These are phyloP conservation scores for Umimayanthus chanpuru DNA, from an alignment of 92 coral and sea anemone genomes.

Conservation along the genomic window DNA sequence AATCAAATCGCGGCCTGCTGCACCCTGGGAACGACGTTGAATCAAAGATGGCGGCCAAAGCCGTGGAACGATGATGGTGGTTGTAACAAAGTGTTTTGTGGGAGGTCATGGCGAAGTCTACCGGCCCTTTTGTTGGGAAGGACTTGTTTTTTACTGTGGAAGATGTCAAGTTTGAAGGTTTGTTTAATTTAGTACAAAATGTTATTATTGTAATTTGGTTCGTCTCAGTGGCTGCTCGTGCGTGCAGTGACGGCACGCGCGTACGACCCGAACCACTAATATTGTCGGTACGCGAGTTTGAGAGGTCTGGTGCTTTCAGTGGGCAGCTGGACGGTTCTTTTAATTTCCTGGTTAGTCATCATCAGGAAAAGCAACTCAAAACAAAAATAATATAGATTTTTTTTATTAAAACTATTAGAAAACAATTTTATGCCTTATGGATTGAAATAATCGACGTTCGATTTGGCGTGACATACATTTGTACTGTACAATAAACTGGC, in stretches of 20 bases:
- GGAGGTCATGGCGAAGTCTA: constrained; percentile 53
- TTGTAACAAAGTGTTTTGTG: constrained; percentile 30
- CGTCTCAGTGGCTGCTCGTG: background rate
- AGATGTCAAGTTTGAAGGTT: constrained; percentile 78
- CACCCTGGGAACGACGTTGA: no score
- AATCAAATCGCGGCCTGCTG: background rate
- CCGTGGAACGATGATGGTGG: constrained; percentile 34
- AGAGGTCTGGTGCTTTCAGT: background rate
- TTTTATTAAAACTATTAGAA: background rate
- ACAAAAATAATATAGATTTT: background rate
- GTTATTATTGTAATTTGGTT: background rate
- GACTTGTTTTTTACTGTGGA: constrained; percentile 70
- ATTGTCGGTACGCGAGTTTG: background rate
- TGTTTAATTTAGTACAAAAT: background rate
- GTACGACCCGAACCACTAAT: no score
- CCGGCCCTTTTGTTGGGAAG: constrained; percentile 41
- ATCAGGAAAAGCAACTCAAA: background rate
- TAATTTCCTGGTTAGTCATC: background rate
- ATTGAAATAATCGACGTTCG: background rate
- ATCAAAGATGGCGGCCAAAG: constrained; percentile 68
- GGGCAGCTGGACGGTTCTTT: background rate
- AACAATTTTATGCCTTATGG: background rate
- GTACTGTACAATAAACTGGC: background rate
- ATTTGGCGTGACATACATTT: background rate
- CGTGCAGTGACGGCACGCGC: background rate